phyloP scores from a whole-genome alignment of 2,888 invertebrate species.

The Herminia tarsipennalis region DNA sequence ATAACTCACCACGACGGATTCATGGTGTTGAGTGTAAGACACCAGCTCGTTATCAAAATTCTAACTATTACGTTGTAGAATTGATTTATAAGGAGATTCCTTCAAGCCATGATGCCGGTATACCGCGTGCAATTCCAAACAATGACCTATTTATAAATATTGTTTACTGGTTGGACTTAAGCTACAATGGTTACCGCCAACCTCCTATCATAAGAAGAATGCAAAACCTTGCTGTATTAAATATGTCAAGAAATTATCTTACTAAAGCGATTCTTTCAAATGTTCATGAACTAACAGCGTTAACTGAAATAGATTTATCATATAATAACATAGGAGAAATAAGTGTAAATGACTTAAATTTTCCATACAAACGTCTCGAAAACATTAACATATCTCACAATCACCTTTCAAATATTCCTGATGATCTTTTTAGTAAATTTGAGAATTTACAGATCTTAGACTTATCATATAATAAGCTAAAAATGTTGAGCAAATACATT shows the following conservation, averaged over 20 bases:
- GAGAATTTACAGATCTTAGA: constrained; percentile 54
- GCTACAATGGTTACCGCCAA: constrained; percentile 35
- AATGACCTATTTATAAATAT: too few species aligned
- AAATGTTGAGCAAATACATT: constrained; percentile 43
- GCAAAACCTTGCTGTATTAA: constrained; percentile 46
- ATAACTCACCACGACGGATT: too few species aligned
- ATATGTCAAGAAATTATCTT: constrained; percentile 54
- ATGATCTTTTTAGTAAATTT: constrained; percentile 53
- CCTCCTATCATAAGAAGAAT: constrained; percentile 45
- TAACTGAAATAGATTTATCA: constrained; percentile 60
- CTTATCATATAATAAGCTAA: constrained; percentile 61
- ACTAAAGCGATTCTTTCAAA: constrained; percentile 52
- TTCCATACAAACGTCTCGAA: constrained; percentile 41
- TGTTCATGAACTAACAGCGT: constrained; percentile 23
- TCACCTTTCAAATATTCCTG: constrained; percentile 49
- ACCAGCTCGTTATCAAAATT: too few species aligned
- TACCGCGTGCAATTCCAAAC: too few species aligned
- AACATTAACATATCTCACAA: constrained; percentile 62
- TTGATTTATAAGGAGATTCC: too few species aligned
- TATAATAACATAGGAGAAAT: constrained; percentile 56
- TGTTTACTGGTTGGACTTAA: constrained; percentile 48
- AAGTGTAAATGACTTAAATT: constrained; percentile 18
- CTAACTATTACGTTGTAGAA: too few species aligned
- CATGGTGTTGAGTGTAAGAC: too few species aligned
- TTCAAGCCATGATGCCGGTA: too few species aligned